Base-by-base conservation (phyloP, 2,797 vertebrate species). In the Mallotus villosus region DNA sequence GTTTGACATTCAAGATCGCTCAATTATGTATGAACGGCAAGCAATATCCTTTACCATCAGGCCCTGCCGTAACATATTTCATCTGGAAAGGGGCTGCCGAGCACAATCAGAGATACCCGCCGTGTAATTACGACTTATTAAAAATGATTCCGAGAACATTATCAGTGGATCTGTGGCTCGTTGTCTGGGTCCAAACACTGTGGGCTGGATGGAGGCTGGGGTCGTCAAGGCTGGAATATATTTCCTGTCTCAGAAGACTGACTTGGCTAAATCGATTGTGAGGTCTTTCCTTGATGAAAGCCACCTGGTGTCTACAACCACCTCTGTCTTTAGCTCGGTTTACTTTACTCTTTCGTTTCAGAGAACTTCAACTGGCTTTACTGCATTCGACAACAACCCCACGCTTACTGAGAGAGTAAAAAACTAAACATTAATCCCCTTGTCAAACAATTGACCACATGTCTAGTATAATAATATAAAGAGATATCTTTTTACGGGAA, bases 1-100 rank as follows among this genome's bases (percentile, higher is more conserved):
- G 90, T 92, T 92, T 94, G 93, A 93, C 93, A 93, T 94, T 94
- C 91, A 94, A 91, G 90, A 94, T 92, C 88, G 90, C 91, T 94
- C 92, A 94, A 94, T 94, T 93, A 94, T 94, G 92, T 92, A 94
- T 94, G 93, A 93, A 94, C 92, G 85, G 89, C 92, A 92, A 92
- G 92, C 92, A 94, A 94, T 94, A 94, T 93, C 92, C 92, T 93
- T 93, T 92, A 92, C 92, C 89, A 91, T 93, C 92, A 93, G 89
- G 88, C 92, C 91, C 91, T 79, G 64, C 91, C 90, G 91, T 87
- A 93, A 92, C 91, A 93, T 93, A 93, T 93, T 94, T 94, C 91
- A 93, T 93, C 92, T 94, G 92, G 91, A 91, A 90, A 88, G 89
- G 49, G 46, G 90, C 90, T 92, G 91, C 91, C 84, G 90, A 90